Evolutionary conservation across 2,797 vertebrate genomes (phyloP), one percentile per base, ranked within the genome.

Genomic region (Platyrinchus mystaceus): DNA sequence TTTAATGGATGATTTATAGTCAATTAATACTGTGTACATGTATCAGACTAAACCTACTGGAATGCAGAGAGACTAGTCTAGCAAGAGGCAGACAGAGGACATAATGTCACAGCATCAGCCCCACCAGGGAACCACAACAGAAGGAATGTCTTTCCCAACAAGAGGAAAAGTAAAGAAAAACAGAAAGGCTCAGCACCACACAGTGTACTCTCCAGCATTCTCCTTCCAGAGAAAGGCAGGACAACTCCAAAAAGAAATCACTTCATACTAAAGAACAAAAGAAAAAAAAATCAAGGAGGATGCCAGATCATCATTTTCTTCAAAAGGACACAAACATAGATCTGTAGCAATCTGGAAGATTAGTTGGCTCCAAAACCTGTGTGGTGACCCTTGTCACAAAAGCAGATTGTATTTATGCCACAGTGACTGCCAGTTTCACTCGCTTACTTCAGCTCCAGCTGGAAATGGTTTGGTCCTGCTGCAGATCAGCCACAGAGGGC

Each of bases 1-100:
- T 95, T 94, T 78, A 93, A 15, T 15, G 53, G 67, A 55, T 84
- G 82, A 92, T 92, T 94, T 93, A 70, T 36, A 59, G 53, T 23
- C 77, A 69, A 81, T 83, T 94, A 82, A 92, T 67, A 37, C 62
- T 78, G 69, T 56, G 63, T 95, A 74, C 53, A 74, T 75, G 78
- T 74, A 87, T 39, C 79, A 94, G 79, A 84, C 91, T 92, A 95
- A 94, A 95, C 20, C 92, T 94, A 73, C 70, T 86, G 95, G 94
- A 94, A 96, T 95, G 90, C 81, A 44, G 91, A 85, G 81, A 79
- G 90, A 94, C 84, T 85, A 58, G 90, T 90, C 92, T 79, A 88
- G 85, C 93, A 76, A 89, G 84, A 87, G 67, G 80, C 95, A 94
- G 73, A 86, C 26, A 3, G 74, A 95, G 91, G 94, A 90, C 90